Evolutionary conservation across 2,113 vertebrate species (phyloP).

Genomic region (Sialia sialis): DNA sequence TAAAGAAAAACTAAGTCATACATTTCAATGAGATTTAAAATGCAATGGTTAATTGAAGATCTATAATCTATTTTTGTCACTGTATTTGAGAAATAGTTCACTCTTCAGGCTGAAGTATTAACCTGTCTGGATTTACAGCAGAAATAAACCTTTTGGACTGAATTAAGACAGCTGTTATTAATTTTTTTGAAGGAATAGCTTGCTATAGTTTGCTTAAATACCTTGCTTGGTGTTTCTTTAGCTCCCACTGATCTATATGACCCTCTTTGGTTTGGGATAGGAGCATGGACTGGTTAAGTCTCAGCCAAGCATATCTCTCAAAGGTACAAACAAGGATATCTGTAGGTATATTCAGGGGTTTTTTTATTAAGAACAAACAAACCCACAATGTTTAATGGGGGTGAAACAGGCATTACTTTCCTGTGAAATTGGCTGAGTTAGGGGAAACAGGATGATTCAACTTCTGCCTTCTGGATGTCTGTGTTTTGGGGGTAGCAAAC

Average conservation of each 20-base stretch:
- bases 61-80: background rate
- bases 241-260: accelerated
- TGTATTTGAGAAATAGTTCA: background rate
- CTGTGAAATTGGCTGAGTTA: background rate
- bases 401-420: background rate
- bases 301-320: background rate
- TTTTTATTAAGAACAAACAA: background rate
- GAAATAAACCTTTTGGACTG: background rate
- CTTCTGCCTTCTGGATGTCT: background rate
- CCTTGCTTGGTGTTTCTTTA: background rate
- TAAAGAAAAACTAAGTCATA: background rate
- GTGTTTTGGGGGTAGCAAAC: background rate
- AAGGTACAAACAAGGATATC: background rate
- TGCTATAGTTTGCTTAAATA: background rate
- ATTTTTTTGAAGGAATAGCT: background rate
- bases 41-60: background rate
- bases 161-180: background rate
- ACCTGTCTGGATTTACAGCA: background rate
- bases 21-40: background rate
- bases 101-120: background rate
- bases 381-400: background rate
- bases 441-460: background rate
- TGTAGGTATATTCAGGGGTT: accelerated
- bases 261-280: background rate
- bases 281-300: background rate